phyloP scores from a whole-genome alignment of 2,113 vertebrate species.

The Scomber japonicus region DNA sequence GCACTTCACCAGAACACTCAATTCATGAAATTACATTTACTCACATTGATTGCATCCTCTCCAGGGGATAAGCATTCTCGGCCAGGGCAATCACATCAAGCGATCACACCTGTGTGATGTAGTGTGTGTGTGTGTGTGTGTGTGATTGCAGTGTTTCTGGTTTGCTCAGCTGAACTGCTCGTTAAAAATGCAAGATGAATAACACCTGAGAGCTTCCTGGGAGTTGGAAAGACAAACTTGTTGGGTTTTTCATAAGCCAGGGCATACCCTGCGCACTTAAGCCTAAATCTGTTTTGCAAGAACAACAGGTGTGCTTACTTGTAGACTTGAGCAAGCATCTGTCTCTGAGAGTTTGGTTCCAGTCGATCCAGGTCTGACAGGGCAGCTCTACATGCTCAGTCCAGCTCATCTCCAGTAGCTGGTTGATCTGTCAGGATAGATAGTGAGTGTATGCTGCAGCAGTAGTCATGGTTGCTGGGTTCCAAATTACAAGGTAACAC shows the following conservation, averaged over 20 bases:
- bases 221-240: not conserved
- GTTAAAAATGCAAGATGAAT: slow-evolving; percentile 4
- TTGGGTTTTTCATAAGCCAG: not conserved
- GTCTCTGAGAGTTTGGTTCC: not conserved
- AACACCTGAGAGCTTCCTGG: slow-evolving; percentile 19
- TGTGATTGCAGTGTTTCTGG: not conserved
- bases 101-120: slow-evolving; percentile 16
- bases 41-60: not conserved
- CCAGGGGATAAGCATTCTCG: not conserved
- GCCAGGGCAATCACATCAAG: slow-evolving; percentile 18
- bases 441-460: not conserved
- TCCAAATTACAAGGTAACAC: slow-evolving; percentile 23
- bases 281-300: too few relatives aligned
- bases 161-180: not conserved
- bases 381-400: not conserved
- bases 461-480: slow-evolving; percentile 18
- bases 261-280: not conserved
- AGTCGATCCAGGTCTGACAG: not conserved
- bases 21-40: not conserved
- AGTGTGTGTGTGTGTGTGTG: not conserved
- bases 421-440: not conserved
- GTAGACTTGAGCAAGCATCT: not conserved
- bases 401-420: not conserved
- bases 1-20: not conserved
- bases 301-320: slow-evolving; percentile 5